phyloP scores from a whole-genome alignment of 1,140 invertebrate genomes.

The Trichonephila clavipes region DNA sequence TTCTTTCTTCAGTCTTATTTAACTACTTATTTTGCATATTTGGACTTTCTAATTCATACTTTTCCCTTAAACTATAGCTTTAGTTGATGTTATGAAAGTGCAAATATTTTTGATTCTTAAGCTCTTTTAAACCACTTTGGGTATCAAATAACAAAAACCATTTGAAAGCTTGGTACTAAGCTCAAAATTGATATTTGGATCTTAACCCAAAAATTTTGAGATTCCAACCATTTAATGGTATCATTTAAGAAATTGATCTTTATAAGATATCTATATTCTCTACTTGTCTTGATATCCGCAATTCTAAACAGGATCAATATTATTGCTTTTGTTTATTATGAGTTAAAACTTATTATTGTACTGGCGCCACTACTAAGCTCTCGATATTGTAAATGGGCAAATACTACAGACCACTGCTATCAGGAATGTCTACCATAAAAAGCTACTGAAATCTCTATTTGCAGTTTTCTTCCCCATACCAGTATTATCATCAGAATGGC shows the following conservation, averaged over 20 bases:
- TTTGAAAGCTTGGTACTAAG: too few species aligned
- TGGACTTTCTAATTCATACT: too few species aligned
- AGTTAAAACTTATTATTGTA: not conserved
- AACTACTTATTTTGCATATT: too few species aligned
- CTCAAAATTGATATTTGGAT: too few species aligned
- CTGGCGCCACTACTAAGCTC: not conserved
- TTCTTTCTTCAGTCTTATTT: too few species aligned
- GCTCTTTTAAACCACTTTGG: too few species aligned
- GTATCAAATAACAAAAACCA: too few species aligned
- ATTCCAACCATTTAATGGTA: not conserved
- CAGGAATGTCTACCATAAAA: not conserved
- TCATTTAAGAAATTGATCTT: not conserved
- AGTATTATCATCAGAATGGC: not conserved
- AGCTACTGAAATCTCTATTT: not conserved
- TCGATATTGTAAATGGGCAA: not conserved
- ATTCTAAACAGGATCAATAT: not conserved
- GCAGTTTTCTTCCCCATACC: not conserved
- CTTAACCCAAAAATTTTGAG: not conserved
- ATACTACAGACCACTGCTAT: not conserved
- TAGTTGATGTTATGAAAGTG: too few species aligned
- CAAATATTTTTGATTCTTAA: too few species aligned
- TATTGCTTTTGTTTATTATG: not conserved
- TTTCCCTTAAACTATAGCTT: too few species aligned
- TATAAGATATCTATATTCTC: not conserved
- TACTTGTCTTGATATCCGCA: not conserved